Base-by-base conservation (phyloP, 2,888 invertebrate species). In the Oasisia sp. region DNA sequence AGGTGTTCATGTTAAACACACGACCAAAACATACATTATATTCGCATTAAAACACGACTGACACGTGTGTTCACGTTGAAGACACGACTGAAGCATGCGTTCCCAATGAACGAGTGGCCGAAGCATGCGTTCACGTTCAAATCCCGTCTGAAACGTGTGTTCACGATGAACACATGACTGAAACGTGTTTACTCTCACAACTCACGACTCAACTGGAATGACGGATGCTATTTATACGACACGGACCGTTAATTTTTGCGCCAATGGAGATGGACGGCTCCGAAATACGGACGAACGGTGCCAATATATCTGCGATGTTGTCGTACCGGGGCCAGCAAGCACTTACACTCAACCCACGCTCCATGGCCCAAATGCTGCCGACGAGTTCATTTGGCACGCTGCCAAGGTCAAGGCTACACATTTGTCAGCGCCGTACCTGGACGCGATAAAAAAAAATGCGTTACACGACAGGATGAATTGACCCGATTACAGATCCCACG, bases 361-460 rank as follows among this genome's bases (percentile, higher is more conserved):
- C 74, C 27, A 7, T 74, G 74, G 74, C 74, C 74, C 74, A 74
- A 74, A 74, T 74, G 27, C 2, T 74, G 27, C 7, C 74, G 74
- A 27, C 74, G n/a, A 27, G 74, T 74, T 74, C 74, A n/a, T 27
- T n/a, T 74, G 74, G 74, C 74, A 0, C n/a, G 19, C 74, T n/a
- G 74, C 74, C 74, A 74, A 74, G 74, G 74, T 74, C 74, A 74
- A 74, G 74, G 74, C 74, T n/a, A 74, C n/a, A 74, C 74, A 74
- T 27, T 27, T 74, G n/a, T 74, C 74, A 74, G 74, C 27, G 56
- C 56, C 56, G 74, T 74, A 74, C 74, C 74, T 74, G 74, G 74
- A 74, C n/a, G 74, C 27, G 74, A 74, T 74, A 19, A 74, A 74
- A 38, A 74, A 38, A 38, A 74, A 74, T 27, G 27, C n/a, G n/a